phyloP scores from a whole-genome alignment of 2,797 vertebrate genomes.

The Carapus acus region DNA sequence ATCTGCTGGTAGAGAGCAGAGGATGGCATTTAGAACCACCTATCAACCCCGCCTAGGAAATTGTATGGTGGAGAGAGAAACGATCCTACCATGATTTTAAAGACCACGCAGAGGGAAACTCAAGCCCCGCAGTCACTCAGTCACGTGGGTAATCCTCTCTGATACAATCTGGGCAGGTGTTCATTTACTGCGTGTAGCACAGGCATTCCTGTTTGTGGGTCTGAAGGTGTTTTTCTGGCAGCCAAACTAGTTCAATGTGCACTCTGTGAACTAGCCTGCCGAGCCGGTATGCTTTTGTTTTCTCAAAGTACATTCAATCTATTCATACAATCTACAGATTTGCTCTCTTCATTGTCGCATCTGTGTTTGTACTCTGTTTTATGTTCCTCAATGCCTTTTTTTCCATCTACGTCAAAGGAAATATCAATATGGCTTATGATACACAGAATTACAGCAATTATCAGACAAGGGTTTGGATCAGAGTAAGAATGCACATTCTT shows the following conservation, averaged over 20 bases:
- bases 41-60: not conserved
- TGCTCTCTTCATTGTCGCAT: constrained; percentile 1
- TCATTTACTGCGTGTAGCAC: constrained; percentile 16
- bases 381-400: not conserved
- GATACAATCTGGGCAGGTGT: constrained; percentile 15
- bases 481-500: not conserved
- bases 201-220: constrained; percentile 28
- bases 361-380: not conserved
- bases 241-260: constrained; percentile 31
- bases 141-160: constrained; percentile 13
- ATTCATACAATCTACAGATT: constrained; percentile 5
- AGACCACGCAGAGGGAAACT: constrained; percentile 8
- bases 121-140: constrained; percentile 10
- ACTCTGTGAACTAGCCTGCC: constrained; percentile 20
- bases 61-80: not conserved
- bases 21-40: not conserved
- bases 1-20: constrained; percentile 57
- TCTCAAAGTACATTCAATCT: constrained; percentile 3
- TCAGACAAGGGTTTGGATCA: not conserved
- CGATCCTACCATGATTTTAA: no score
- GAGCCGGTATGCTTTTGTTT: constrained; percentile 23
- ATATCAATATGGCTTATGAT: not conserved
- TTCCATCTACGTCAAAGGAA: not conserved
- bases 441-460: not conserved
- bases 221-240: constrained; percentile 47